Base-by-base conservation (phyloP, 2,888 invertebrate species). In the Ypsolopha sequella region DNA sequence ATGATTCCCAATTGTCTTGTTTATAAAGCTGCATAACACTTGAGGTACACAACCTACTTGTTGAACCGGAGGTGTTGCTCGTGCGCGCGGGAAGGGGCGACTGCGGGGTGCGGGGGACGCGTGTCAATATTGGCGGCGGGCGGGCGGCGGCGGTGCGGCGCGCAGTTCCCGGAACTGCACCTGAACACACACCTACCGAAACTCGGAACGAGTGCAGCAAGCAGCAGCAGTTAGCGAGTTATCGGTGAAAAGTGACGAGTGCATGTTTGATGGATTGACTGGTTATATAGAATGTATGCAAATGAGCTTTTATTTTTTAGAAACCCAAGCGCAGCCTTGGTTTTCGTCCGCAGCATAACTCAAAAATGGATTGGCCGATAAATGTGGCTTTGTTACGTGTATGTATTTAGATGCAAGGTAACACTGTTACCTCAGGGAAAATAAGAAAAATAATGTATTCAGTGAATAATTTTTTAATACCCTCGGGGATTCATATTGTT, bases 81-180 rank as follows among this genome's bases (percentile, higher is more conserved):
- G 9, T 0, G 34, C 34, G 34, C 34, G 36, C 13, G 14, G 47
- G 36, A 36, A 1, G 36, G 13, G 39, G 39, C 39, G 39, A 6
- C 2, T 39, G 39, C 39, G 14, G 51, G 39, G 14, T 44, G 55
- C 49, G 53, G 48, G 54, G 55, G 55, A 56, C 64, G 60, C 60
- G 64, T 65, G 74, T 76, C 71, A 76, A 76, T 73, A 76, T 75
- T 70, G 62, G 61, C 59, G 11, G 48, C 54, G 60, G 59, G 48
- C 54, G 61, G 59, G 60, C 58, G 60, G 61, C 51, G 66, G 71
- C 69, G 71, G 36, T 36, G 47, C 13, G 67, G 69, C 64, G 70
- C 71, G 66, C 55, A 59, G 56, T 66, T 61, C 60, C 66, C 68
- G 66, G 70, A 65, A 69, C 61, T 62, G 65, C 76, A 76, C 70